Conservation (phyloP, 2,113 vertebrate species). For the Grus americana region DNA sequence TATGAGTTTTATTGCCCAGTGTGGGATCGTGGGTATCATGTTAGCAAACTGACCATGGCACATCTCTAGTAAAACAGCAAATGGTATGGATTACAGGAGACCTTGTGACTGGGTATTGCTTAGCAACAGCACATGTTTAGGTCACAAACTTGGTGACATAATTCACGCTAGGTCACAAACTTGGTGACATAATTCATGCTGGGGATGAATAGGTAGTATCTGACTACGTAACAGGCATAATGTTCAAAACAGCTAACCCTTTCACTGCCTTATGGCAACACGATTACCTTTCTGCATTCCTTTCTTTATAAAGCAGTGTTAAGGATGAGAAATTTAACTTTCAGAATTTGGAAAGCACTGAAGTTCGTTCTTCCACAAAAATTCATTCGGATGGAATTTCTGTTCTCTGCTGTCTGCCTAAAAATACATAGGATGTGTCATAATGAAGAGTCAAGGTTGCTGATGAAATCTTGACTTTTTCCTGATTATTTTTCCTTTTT, state of each 20-base stretch:
- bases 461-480: not conserved
- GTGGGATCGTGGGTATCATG: not conserved
- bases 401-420: not conserved
- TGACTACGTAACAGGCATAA: not conserved
- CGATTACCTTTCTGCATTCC: not conserved
- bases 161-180: not conserved
- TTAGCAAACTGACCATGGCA: not conserved
- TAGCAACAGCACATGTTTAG: slow-evolving; percentile 21
- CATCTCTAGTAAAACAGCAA: not conserved
- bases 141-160: not conserved
- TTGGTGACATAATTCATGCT: not conserved
- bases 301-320: not conserved
- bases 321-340: not conserved
- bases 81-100: not conserved
- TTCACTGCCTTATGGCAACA: not conserved
- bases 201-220: not conserved
- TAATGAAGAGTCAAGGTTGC: not conserved
- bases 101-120: not conserved
- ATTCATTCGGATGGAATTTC: not conserved
- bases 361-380: not conserved
- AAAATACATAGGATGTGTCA: not conserved
- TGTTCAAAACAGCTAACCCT: not conserved
- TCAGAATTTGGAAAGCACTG: not conserved
- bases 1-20: not conserved
- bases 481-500: not conserved